phyloP scores from a whole-genome alignment of 2,888 invertebrate genomes.

The Scrobipalpa atriplicella region DNA sequence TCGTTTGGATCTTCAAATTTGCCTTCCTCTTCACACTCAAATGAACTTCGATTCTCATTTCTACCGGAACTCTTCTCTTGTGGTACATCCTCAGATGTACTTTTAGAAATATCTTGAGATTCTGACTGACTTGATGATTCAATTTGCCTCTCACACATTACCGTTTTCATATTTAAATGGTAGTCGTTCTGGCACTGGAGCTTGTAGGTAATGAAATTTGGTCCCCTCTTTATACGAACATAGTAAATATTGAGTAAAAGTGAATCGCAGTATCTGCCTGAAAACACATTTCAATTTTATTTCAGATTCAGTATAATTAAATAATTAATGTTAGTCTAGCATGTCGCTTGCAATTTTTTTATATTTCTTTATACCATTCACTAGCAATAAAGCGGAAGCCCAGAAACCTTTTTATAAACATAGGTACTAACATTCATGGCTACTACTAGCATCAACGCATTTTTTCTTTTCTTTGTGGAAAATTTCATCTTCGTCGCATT shows the following conservation, averaged over 20 bases:
- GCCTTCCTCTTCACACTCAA: constrained; percentile 61
- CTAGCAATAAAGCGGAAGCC: neutral
- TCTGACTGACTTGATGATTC: neutral
- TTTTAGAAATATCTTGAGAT: neutral
- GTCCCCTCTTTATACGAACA: neutral
- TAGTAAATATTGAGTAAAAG: constrained; percentile 2
- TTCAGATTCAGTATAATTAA: neutral
- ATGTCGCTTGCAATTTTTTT: neutral
- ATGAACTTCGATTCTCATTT: constrained; percentile 37
- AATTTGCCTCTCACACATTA: neutral
- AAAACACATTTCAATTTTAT: neutral
- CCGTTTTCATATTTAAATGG: neutral
- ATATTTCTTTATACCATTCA: neutral
- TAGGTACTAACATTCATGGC: constrained; percentile 55
- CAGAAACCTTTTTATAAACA: neutral
- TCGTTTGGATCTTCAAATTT: constrained; percentile 62
- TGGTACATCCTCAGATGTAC: neutral
- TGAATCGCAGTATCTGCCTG: constrained; percentile 14
- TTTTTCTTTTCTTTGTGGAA: constrained; percentile 65
- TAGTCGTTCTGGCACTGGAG: neutral
- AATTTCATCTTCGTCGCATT: constrained; percentile 68
- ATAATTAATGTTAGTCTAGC: neutral
- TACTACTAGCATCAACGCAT: constrained; percentile 65
- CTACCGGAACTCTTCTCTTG: constrained; percentile 26
- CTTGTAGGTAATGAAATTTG: neutral